Conservation (phyloP, 2,797 vertebrate genomes). For the Emys orbicularis region DNA sequence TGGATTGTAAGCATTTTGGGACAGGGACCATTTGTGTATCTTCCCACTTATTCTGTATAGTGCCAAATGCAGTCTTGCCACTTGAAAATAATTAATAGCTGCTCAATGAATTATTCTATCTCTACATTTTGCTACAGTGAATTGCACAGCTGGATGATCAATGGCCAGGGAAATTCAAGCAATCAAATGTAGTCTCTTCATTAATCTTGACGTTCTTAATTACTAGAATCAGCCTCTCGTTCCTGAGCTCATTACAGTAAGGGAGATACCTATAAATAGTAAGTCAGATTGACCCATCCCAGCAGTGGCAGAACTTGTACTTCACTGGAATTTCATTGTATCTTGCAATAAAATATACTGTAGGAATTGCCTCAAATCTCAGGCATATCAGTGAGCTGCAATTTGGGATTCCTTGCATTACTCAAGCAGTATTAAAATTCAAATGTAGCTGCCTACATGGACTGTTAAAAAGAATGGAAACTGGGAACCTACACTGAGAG, state of each 20-base stretch:
- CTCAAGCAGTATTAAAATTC: not conserved
- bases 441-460: not conserved
- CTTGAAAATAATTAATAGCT: not conserved
- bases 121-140: not conserved
- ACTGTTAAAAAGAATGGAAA: not conserved
- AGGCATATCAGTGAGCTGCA: not conserved
- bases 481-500: not conserved
- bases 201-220: slow-evolving; percentile 49
- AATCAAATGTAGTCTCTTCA: slow-evolving; percentile 1
- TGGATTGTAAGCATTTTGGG: not conserved
- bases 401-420: not conserved
- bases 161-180: slow-evolving; percentile 20
- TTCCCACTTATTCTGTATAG: not conserved
- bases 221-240: slow-evolving; percentile 22
- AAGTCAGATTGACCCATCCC: not conserved
- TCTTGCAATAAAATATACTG: not conserved
- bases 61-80: not conserved
- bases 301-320: not conserved
- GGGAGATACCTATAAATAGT: slow-evolving; percentile 20
- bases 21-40: not conserved
- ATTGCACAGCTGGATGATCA: not conserved
- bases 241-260: slow-evolving; percentile 2
- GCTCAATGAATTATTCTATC: not conserved
- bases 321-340: not conserved
- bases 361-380: not conserved